Evolutionary conservation across 2,888 invertebrate species (phyloP), one percentile per base, ranked within the genome.

Genomic region (Anaspis maculata): DNA sequence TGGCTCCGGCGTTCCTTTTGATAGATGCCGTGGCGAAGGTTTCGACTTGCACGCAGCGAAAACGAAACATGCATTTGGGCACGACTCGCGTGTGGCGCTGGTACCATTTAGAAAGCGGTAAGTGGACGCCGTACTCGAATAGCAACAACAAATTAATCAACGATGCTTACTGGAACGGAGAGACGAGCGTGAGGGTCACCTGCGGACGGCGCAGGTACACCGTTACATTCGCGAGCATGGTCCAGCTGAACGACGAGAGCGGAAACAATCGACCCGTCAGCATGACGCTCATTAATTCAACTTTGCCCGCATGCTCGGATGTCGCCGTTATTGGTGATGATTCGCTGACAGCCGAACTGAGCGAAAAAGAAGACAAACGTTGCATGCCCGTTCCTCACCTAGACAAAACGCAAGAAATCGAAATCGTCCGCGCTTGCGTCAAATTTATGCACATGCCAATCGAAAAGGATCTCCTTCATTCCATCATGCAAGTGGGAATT

Each of bases 211-310:
- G 85, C 45, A 70, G 81, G 21, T 88, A 88, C 56, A 76, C 80
- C 0, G 79, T 87, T 3, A 81, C 82, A 33, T 85, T 88, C 53
- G 76, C 76, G 16, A 77, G 79, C 33, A 86, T 88, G 86, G 75
- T 82, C 0, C 85, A 86, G 69, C 79, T 83, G 39, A 88, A 86
- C 59, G 86, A 87, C 56, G 86, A 87, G 46, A 85, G 83, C 14
- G 83, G 82, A n/a, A 86, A 83, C 49, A 73, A 83, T 48, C 70
- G 87, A 29, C 86, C 87, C 0, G 79, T 88, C 13, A 79, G 83
- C 48, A 74, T 86, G 62, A 74, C 72, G 0, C 61, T 77, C 2
- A 67, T 69, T 41, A 64, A 61, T 34, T 41, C 62, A 3, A 48
- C 48, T 3, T 51, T 59, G 38, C 54, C 57, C 3, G 53, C 51